Percentiles rank a stretch among this genome's conserved stretches.
Conservation (phyloP, 2,113 vertebrate species). For the Campylomormyrus tamandua region DNA sequence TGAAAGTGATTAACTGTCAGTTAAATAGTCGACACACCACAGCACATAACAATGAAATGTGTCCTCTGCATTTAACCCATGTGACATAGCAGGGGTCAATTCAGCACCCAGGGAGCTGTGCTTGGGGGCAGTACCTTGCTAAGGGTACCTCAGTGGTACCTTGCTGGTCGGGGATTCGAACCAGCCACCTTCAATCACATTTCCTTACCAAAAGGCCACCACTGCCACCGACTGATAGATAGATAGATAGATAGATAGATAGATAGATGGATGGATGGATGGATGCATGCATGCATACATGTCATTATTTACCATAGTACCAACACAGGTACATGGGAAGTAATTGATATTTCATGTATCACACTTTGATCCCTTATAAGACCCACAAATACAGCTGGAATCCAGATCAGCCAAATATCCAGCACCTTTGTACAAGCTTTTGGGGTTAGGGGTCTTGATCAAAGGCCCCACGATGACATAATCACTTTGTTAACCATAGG, state of each 20-base stretch:
- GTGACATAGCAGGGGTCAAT: neutral
- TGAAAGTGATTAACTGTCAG: neutral
- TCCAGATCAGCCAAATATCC: neutral
- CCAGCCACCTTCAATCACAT: neutral
- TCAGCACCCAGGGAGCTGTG: neutral
- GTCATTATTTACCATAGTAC: neutral
- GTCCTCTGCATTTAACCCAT: neutral
- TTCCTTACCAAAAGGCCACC: neutral
- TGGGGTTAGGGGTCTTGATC: neutral
- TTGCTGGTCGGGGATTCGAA: neutral
- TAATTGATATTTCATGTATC: neutral
- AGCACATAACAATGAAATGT: neutral
- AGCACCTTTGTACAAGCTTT: neutral
- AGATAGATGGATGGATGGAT: no score
- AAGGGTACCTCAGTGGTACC: no score
- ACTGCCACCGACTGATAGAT: neutral
- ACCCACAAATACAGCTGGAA: neutral
- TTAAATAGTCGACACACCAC: neutral
- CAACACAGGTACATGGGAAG: neutral
- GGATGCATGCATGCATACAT: no score
- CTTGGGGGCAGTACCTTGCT: neutral
- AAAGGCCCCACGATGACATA: neutral
- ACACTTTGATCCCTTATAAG: neutral
- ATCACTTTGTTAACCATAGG: neutral
- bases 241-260: neutral